These are phyloP conservation scores for Ardeotis arabs DNA, from an alignment of 2,113 vertebrate species.

Conservation along the genomic window DNA sequence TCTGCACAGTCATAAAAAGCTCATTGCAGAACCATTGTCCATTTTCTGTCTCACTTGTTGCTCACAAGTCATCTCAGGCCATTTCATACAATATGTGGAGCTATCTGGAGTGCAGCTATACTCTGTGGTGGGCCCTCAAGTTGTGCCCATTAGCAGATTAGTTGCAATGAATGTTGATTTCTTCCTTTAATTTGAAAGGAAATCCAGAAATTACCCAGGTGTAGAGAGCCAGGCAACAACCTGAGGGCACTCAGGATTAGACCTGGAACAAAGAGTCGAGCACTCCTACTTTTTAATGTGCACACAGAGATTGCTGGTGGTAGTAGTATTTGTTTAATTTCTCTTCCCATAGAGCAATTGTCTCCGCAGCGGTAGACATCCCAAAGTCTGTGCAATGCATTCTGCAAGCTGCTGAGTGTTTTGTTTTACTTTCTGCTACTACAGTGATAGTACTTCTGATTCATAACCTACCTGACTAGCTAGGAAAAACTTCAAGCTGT, in stretches of 20 bases:
- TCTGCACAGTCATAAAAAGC: not conserved
- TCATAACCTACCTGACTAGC: not conserved
- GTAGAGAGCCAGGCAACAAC: not conserved
- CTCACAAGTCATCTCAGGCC: not conserved
- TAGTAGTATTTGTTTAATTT: not conserved
- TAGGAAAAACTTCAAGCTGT: not conserved
- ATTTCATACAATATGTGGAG: fast-evolving
- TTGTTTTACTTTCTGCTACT: not conserved
- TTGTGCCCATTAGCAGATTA: not conserved
- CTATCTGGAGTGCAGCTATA: not conserved
- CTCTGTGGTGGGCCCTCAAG: not conserved
- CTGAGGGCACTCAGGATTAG: not conserved
- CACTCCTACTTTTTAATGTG: not conserved
- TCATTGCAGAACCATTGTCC: not conserved
- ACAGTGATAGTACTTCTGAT: not conserved
- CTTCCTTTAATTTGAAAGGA: not conserved
- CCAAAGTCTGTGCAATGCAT: not conserved
- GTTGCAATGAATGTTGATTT: not conserved
- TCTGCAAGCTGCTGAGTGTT: not conserved
- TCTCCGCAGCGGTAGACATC: not conserved
- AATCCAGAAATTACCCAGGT: not conserved
- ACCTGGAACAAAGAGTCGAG: not conserved
- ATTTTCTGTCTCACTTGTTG: not conserved
- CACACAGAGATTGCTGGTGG: not conserved
- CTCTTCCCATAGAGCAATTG: not conserved